These are phyloP conservation scores for Eudemis profundana DNA, from an alignment of 2,888 invertebrate species.

Conservation along the genomic window DNA sequence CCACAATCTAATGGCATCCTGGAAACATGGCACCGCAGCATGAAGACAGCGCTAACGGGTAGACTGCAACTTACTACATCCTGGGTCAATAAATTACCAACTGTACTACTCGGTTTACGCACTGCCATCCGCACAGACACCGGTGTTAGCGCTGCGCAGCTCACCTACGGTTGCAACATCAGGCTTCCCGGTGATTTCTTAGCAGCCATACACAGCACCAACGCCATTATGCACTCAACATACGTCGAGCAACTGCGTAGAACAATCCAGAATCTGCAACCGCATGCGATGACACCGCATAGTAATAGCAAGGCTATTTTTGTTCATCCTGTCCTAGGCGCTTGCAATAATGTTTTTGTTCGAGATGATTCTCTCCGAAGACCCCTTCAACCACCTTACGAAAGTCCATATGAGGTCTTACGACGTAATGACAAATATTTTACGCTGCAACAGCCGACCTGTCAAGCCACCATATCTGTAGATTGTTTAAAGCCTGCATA, in stretches of 20 bases:
- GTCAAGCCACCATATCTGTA: too few relatives aligned
- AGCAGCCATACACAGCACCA: not conserved
- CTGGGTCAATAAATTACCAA: conserved; percentile 15
- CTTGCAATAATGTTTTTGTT: too few relatives aligned
- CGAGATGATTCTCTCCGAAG: too few relatives aligned
- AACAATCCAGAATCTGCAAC: not conserved
- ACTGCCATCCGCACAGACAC: too few relatives aligned
- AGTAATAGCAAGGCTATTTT: not conserved
- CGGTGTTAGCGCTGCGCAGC: conserved; percentile 3
- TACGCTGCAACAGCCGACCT: too few relatives aligned
- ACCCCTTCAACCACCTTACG: too few relatives aligned
- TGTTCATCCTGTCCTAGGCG: not conserved
- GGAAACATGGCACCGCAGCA: not conserved
- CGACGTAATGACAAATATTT: too few relatives aligned
- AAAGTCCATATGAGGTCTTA: too few relatives aligned
- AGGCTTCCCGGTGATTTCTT: too few relatives aligned
- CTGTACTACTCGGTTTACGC: not conserved
- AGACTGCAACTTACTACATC: not conserved
- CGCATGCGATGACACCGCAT: not conserved
- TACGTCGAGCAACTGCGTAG: not conserved
- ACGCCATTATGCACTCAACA: not conserved
- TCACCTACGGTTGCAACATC: too few relatives aligned
- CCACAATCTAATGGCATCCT: conserved; percentile 6
- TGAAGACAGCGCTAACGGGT: conserved; percentile 3
- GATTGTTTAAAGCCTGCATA: too few relatives aligned